Percentiles rank a stretch among this genome's conserved stretches.
phyloP scores from a whole-genome alignment of 1,140 invertebrate genomes.

The Cotesia vestalis region DNA sequence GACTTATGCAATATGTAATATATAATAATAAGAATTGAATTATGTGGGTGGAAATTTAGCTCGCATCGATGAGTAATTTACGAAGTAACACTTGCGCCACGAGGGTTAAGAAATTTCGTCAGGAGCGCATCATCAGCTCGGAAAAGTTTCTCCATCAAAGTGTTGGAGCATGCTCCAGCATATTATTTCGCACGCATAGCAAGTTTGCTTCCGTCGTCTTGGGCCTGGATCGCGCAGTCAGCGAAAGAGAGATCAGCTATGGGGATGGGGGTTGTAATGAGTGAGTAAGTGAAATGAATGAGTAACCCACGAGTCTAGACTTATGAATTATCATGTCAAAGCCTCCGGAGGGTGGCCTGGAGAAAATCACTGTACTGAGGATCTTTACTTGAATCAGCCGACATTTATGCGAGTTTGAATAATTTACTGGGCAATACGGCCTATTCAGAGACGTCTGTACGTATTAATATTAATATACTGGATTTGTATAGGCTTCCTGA shows the following conservation, averaged over 20 bases:
- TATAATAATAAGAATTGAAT: constrained; percentile 11
- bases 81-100: constrained; percentile 10
- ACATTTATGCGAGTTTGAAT: constrained; percentile 23
- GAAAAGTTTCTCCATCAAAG: constrained; percentile 29
- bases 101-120: constrained; percentile 10
- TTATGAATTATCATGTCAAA: constrained; percentile 25
- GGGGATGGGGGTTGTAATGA: background rate
- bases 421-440: constrained; percentile 10
- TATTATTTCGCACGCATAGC: constrained; percentile 28
- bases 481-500: too few species aligned
- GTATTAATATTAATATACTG: too few species aligned
- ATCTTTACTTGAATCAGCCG: background rate
- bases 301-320: background rate
- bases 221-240: background rate
- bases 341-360: background rate
- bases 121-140: constrained; percentile 1
- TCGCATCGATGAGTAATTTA: constrained; percentile 22
- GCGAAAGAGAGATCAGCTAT: background rate
- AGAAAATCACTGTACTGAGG: background rate
- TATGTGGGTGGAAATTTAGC: constrained; percentile 14
- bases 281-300: too few species aligned
- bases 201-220: constrained; percentile 16
- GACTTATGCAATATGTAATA: background rate
- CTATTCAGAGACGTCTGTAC: background rate
- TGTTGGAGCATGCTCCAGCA: constrained; percentile 18